Conservation (phyloP, 2,797 vertebrate genomes). For the Paguma larvata region DNA sequence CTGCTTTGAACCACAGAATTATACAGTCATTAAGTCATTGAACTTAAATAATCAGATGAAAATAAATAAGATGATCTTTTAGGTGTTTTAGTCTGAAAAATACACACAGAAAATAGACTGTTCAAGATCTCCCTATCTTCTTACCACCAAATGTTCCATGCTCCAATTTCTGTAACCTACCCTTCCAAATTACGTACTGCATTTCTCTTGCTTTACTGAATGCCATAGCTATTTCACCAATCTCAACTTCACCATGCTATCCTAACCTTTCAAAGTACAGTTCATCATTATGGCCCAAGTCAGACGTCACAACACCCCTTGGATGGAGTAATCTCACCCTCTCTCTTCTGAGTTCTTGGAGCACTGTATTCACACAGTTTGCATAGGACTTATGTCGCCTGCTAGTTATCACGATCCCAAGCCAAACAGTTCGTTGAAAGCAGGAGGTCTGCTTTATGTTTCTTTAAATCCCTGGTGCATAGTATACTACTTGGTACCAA, state of each 20-base stretch:
- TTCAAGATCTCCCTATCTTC: neutral
- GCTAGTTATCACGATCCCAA: neutral
- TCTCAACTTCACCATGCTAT: neutral
- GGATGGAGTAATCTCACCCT: neutral
- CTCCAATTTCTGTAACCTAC: neutral
- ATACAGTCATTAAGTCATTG: neutral
- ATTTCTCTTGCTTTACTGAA: neutral
- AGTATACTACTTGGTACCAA: neutral
- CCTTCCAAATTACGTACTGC: neutral
- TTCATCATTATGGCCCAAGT: neutral
- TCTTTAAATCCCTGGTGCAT: neutral
- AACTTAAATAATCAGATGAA: conserved; percentile 18
- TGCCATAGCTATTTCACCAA: neutral
- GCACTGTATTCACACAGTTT: neutral
- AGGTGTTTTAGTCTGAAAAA: neutral
- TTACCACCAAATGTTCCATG: neutral
- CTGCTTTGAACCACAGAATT: neutral
- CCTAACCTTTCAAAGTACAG: neutral
- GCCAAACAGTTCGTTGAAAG: neutral
- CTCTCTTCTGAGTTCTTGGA: neutral
- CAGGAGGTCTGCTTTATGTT: neutral
- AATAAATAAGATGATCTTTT: neutral
- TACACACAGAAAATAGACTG: neutral
- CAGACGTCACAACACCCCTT: neutral
- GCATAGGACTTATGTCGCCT: neutral